phyloP scores from a whole-genome alignment of 1,140 invertebrate species.

The Mycetomoellerius zeteki region DNA sequence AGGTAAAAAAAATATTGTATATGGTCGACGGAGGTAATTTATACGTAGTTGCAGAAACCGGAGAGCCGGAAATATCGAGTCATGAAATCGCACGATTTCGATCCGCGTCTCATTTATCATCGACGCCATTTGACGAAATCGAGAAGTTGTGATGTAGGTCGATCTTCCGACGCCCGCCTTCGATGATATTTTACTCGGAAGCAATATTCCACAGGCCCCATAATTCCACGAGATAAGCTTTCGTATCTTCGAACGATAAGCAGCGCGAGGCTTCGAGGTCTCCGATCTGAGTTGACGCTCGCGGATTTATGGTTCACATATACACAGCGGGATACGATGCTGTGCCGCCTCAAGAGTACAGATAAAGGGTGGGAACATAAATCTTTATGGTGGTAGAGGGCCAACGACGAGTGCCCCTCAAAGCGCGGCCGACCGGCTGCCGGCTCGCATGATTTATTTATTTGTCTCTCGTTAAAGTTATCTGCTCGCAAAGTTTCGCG shows the following conservation, averaged over 20 bases:
- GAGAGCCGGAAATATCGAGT: conserved; percentile 19
- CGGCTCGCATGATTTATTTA: conserved; percentile 69
- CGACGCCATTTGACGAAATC: background rate
- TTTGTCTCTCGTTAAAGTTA: conserved; percentile 73
- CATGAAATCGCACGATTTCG: background rate
- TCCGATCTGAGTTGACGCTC: conserved; percentile 49
- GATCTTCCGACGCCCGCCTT: background rate
- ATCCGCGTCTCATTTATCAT: conserved; percentile 41
- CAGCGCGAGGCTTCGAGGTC: conserved; percentile 16
- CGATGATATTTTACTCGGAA: conserved; percentile 55
- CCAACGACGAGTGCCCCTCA: conserved; percentile 21
- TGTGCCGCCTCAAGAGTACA: background rate
- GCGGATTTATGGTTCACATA: conserved; percentile 43
- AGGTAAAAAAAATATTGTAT: conserved; percentile 13
- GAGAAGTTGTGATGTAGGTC: background rate
- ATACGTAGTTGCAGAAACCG: background rate
- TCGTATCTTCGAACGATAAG: conserved; percentile 48
- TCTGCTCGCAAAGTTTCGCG: conserved; percentile 60
- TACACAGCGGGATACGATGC: background rate
- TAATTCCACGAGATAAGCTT: conserved; percentile 60
- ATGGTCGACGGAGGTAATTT: conserved; percentile 11
- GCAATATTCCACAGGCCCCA: conserved; percentile 20
- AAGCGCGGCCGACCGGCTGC: conserved; percentile 16
- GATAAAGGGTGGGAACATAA: conserved; percentile 44
- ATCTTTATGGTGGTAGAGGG: conserved; percentile 23